Evolutionary conservation across 2,797 vertebrate genomes (phyloP).

Genomic region (Phataginus tricuspis): DNA sequence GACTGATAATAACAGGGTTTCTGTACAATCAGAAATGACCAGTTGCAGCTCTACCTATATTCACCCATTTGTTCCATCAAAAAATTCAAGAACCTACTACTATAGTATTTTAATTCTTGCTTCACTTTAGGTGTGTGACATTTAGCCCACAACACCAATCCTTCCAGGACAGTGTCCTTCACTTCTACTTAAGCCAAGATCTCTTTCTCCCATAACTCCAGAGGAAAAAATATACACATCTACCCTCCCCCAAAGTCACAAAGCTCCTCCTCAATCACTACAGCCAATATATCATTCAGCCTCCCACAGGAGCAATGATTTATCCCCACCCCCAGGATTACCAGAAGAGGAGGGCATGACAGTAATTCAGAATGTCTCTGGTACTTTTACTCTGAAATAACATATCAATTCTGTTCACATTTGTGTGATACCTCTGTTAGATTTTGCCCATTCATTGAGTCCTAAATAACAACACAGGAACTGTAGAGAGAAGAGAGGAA

Average conservation of each 20-base stretch:
- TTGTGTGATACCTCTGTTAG: neutral
- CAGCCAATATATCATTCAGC: neutral
- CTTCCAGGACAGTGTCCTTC: neutral
- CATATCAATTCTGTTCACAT: neutral
- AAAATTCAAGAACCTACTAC: neutral
- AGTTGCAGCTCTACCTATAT: neutral
- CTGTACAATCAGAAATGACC: neutral
- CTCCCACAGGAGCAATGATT: neutral
- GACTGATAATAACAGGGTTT: neutral
- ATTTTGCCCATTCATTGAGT: neutral
- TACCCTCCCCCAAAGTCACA: neutral
- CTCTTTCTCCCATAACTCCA: neutral
- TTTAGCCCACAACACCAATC: neutral
- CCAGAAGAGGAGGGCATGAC: neutral
- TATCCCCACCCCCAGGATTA: neutral
- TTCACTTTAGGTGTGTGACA: neutral
- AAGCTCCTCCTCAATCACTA: neutral
- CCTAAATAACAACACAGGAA: neutral
- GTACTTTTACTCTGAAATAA: neutral
- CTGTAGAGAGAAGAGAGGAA: neutral
- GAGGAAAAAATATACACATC: neutral
- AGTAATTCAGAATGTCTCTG: neutral
- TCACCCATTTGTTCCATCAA: neutral
- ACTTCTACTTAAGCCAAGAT: neutral
- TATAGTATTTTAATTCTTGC: neutral